Percentiles rank a stretch among this genome's conserved stretches.
Evolutionary conservation across 2,113 vertebrate genomes (phyloP).

Genomic region (Silurus glanis): DNA sequence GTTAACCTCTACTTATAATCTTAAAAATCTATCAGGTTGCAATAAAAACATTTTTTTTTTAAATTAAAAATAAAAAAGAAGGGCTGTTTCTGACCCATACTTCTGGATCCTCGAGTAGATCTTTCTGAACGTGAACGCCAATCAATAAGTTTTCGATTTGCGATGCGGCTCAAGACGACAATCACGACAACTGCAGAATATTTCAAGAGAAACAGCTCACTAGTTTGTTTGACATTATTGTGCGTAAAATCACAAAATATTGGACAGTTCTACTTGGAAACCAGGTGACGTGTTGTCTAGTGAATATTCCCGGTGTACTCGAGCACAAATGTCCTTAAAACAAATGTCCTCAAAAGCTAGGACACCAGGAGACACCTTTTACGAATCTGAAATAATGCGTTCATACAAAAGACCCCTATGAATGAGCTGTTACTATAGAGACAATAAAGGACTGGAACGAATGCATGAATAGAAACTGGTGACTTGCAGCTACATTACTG

Average conservation of each 20-base stretch:
- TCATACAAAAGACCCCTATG: too few species aligned
- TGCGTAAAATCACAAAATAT: not conserved
- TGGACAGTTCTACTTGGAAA: not conserved
- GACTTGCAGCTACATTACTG: not conserved
- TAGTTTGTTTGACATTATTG: not conserved
- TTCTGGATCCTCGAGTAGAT: not conserved
- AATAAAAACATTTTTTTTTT: not conserved
- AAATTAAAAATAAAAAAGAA: not conserved
- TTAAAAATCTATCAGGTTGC: not conserved
- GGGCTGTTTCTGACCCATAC: not conserved
- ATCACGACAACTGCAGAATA: not conserved
- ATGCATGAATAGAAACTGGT: not conserved
- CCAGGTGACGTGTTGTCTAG: not conserved
- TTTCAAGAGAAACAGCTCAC: not conserved
- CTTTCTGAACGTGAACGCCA: not conserved
- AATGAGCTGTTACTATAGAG: too few species aligned
- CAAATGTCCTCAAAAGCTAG: too few species aligned
- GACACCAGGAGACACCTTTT: too few species aligned
- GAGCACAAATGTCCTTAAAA: too few species aligned
- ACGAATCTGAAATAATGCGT: too few species aligned
- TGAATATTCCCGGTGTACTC: not conserved
- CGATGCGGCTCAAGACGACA: not conserved
- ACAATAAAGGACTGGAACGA: not conserved
- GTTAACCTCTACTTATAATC: not conserved
- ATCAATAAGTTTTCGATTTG: not conserved